Evolutionary conservation across 2,113 vertebrate species (phyloP).

Genomic region (Pygoscelis adeliae): DNA sequence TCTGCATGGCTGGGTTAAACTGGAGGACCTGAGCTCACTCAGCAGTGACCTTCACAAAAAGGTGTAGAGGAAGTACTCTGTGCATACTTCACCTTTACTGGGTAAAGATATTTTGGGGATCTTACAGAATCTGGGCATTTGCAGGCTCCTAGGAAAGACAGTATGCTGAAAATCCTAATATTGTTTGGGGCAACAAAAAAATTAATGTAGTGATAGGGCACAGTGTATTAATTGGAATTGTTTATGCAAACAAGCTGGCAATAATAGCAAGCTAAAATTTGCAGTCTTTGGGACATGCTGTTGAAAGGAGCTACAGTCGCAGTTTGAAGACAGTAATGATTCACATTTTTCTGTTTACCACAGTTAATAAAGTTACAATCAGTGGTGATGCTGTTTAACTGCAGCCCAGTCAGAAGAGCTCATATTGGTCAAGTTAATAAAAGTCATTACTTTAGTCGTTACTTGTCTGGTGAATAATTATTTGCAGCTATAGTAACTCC

Average conservation of each 20-base stretch:
- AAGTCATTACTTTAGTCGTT: background rate
- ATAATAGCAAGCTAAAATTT: background rate
- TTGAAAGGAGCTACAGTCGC: background rate
- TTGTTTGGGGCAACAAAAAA: background rate
- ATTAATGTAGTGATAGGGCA: background rate
- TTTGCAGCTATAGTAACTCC: background rate
- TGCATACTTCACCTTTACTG: background rate
- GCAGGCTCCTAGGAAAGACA: background rate
- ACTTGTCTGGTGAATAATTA: background rate
- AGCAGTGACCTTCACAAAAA: background rate
- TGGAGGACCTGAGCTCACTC: background rate
- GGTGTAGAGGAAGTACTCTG: rapidly evolving
- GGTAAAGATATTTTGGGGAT: background rate
- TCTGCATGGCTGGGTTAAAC: background rate
- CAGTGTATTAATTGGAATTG: background rate
- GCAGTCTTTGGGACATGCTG: background rate
- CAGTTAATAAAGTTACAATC: background rate
- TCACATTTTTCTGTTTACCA: background rate
- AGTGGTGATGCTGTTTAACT: background rate
- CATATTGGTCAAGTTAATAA: background rate
- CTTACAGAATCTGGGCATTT: background rate
- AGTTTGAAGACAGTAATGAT: background rate
- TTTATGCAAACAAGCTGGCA: background rate
- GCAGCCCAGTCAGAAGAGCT: background rate
- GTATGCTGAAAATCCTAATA: background rate